phyloP scores from a whole-genome alignment of 2,888 invertebrate species.

The Aquatica leii region DNA sequence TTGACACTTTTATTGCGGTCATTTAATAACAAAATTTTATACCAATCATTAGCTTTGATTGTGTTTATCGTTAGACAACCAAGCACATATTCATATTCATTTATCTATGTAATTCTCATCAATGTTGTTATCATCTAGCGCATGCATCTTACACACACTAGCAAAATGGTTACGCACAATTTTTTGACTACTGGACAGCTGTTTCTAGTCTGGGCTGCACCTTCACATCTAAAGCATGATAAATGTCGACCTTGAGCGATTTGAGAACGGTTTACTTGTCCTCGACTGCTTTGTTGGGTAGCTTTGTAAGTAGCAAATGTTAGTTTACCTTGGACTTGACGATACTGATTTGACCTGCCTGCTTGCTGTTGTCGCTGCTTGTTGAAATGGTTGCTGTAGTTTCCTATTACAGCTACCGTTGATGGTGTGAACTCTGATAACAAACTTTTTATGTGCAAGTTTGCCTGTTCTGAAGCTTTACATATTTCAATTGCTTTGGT shows the following conservation, averaged over 20 bases:
- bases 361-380: background rate
- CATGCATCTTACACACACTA: background rate
- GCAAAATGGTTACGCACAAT: conserved; percentile 2
- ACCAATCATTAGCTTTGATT: conserved; percentile 2
- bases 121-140: background rate
- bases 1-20: conserved; percentile 1
- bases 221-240: background rate
- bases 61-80: conserved; percentile 1
- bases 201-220: background rate
- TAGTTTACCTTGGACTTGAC: background rate
- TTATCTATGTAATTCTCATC: background rate
- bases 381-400: background rate
- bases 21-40: background rate
- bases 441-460: background rate
- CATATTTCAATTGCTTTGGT: no score
- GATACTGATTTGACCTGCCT: background rate
- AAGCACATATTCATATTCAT: conserved; percentile 1
- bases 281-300: background rate
- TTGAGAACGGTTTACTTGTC: conserved; percentile 1
- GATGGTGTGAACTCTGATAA: background rate
- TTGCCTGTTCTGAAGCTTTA: background rate
- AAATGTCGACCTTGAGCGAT: background rate
- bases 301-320: background rate
- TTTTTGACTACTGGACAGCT: background rate
- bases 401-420: background rate